phyloP scores from a whole-genome alignment of 1,140 invertebrate species.

The Cepaea nemoralis region DNA sequence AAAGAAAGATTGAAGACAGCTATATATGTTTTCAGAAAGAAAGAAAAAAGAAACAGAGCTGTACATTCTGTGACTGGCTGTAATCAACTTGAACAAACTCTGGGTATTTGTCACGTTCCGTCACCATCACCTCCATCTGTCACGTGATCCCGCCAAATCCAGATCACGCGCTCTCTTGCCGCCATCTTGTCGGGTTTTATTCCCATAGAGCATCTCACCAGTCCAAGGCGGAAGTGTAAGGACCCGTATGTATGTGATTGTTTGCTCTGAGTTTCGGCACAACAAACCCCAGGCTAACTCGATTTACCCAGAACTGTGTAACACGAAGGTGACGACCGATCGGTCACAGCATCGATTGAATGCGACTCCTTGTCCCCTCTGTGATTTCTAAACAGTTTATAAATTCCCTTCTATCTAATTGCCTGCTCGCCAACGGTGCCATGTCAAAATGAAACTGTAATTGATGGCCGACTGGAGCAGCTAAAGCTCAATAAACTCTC shows the following conservation, averaged over 20 bases:
- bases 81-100: not conserved
- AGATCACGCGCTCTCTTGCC: not conserved
- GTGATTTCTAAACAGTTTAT: constrained; percentile 55
- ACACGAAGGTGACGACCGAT: constrained; percentile 17
- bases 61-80: not conserved
- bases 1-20: too few species aligned
- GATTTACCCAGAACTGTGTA: constrained; percentile 22
- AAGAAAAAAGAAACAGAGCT: too few species aligned
- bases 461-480: constrained; percentile 42
- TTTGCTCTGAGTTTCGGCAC: constrained; percentile 38
- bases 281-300: constrained; percentile 32
- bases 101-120: not conserved
- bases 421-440: constrained; percentile 41
- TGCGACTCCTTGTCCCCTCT: constrained; percentile 36
- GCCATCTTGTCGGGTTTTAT: constrained; percentile 40
- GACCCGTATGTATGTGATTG: constrained; percentile 39
- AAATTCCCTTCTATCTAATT: constrained; percentile 51
- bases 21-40: too few species aligned
- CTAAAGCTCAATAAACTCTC: constrained; percentile 44
- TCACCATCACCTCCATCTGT: not conserved
- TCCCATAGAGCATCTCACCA: constrained; percentile 34
- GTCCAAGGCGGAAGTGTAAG: constrained; percentile 31
- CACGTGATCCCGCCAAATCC: not conserved
- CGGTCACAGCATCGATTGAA: constrained; percentile 41
- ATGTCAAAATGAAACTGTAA: constrained; percentile 51